Conservation (phyloP, 1,140 invertebrate genomes). For the Dendroctonus valens region DNA sequence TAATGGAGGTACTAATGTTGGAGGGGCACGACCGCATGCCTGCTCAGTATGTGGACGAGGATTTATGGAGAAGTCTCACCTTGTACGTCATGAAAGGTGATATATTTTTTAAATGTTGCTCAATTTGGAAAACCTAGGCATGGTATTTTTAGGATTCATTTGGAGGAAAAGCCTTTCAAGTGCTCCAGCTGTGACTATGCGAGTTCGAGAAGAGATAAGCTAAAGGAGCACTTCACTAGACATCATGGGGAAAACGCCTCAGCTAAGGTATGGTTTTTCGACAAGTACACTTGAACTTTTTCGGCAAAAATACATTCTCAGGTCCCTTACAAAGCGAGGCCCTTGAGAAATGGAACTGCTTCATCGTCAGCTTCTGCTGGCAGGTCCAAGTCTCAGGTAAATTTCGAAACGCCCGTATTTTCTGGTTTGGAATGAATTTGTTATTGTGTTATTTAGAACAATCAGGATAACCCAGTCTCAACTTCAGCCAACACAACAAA, state of each 20-base stretch:
- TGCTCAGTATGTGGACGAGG: slow-evolving; percentile 62
- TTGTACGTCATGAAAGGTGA: slow-evolving; percentile 60
- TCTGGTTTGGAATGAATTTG: background rate
- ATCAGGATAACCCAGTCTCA: slow-evolving; percentile 33
- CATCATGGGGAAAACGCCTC: slow-evolving; percentile 61
- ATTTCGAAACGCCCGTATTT: background rate
- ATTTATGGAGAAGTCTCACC: slow-evolving; percentile 68
- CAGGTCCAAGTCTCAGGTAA: slow-evolving; percentile 39
- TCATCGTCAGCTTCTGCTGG: slow-evolving; percentile 21
- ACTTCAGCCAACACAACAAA: slow-evolving; percentile 27
- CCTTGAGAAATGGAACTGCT: slow-evolving; percentile 43
- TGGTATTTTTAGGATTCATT: slow-evolving; percentile 54
- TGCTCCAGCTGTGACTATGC: slow-evolving; percentile 65
- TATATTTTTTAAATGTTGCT: background rate
- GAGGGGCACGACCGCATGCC: slow-evolving; percentile 60
- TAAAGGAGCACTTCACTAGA: slow-evolving; percentile 65
- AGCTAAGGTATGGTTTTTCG: slow-evolving; percentile 46
- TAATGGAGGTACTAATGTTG: slow-evolving; percentile 43
- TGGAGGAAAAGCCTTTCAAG: slow-evolving; percentile 61
- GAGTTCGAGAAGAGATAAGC: slow-evolving; percentile 64
- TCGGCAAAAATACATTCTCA: background rate
- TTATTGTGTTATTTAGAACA: slow-evolving; percentile 15
- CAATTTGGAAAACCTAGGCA: background rate
- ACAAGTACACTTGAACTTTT: background rate
- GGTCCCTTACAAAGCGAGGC: slow-evolving; percentile 55